A percentile compares a stretch with the other conserved stretches of the same genome.
phyloP scores from a whole-genome alignment of 2,113 vertebrate species.

The Butorides virescens region DNA sequence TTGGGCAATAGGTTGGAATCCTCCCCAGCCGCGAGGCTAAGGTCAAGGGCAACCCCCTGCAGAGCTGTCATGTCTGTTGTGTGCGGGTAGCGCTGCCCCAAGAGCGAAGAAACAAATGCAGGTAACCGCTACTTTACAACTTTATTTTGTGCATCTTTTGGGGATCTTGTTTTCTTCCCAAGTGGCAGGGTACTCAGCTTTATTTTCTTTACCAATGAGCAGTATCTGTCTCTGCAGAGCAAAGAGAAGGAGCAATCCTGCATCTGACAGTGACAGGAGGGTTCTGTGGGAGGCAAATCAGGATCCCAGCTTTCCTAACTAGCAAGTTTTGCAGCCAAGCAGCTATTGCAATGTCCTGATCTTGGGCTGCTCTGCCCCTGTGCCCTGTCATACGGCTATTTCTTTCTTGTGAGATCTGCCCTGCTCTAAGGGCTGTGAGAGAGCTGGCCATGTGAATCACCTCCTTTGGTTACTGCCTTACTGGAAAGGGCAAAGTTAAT shows the following conservation, averaged over 20 bases:
- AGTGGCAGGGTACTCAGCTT: not conserved
- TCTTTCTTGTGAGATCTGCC: not conserved
- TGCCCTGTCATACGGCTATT: not conserved
- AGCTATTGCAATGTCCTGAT: no score
- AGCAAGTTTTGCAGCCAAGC: not conserved
- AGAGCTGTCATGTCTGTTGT: accelerated
- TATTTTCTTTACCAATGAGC: not conserved
- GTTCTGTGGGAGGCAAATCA: not conserved
- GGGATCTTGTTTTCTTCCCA: not conserved
- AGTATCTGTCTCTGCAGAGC: not conserved
- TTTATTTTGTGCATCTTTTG: not conserved
- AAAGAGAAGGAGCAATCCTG: not conserved
- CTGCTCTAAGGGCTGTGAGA: not conserved
- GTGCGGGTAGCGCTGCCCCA: not conserved
- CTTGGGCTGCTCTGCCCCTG: not conserved
- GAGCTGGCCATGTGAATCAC: not conserved
- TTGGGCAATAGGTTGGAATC: not conserved
- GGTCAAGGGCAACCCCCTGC: not conserved
- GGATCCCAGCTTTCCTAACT: not conserved
- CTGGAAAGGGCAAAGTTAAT: not conserved
- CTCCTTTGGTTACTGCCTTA: not conserved
- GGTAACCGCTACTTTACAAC: no score
- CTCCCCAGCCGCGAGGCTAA: not conserved
- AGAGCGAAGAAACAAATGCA: not conserved
- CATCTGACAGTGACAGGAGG: no score